Evolutionary conservation across 2,888 invertebrate species (phyloP).

Genomic region (Agrotis clavis): DNA sequence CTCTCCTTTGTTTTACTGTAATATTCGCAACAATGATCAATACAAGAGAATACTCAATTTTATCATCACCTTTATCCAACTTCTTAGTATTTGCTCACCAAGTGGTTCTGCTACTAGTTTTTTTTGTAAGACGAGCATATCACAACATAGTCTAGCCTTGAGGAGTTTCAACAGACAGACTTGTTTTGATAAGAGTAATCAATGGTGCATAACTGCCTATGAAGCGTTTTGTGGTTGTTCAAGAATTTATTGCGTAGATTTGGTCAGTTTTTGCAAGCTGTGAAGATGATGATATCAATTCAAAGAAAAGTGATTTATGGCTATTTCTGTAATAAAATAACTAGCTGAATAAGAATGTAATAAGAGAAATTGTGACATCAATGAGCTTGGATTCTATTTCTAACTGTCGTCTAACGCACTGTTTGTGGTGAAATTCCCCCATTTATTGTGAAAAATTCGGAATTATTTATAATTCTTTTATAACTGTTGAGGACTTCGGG

Average conservation of each 20-base stretch:
- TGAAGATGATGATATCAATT: neutral
- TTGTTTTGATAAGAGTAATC: constrained; percentile 31
- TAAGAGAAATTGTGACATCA: neutral
- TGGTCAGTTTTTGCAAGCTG: neutral
- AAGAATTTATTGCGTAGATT: constrained; percentile 8
- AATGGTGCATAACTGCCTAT: neutral
- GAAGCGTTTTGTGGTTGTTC: neutral
- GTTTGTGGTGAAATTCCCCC: neutral
- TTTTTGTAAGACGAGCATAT: constrained; percentile 18
- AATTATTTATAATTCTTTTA: neutral
- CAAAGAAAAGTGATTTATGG: neutral
- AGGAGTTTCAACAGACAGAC: constrained; percentile 2
- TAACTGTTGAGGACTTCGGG: neutral
- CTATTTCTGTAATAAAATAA: neutral
- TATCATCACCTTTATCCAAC: neutral
- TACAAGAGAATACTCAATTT: too few relatives aligned
- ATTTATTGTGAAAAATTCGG: neutral
- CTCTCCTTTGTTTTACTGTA: too few relatives aligned
- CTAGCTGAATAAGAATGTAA: neutral
- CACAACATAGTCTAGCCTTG: constrained; percentile 6
- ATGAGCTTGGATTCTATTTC: too few relatives aligned
- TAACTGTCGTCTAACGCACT: too few relatives aligned
- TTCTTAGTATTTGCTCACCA: constrained; percentile 10
- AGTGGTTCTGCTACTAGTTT: constrained; percentile 21
- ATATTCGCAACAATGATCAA: too few relatives aligned